Evolutionary conservation across 2,888 invertebrate genomes (phyloP).

Genomic region (Chalcis sispes): DNA sequence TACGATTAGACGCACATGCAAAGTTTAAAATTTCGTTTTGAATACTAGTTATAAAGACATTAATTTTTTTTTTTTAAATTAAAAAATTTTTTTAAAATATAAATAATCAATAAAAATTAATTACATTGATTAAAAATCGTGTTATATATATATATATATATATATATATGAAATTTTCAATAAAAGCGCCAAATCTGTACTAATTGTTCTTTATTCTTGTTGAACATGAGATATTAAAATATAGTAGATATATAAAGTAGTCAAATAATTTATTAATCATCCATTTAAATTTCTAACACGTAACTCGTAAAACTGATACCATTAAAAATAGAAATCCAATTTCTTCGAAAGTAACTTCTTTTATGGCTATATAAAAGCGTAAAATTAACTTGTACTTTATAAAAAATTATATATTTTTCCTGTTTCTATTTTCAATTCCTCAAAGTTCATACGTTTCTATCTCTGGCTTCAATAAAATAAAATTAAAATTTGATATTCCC

Average conservation of each 20-base stretch:
- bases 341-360: conserved; percentile 5
- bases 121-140: neutral
- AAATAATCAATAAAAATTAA: neutral
- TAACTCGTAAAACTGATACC: neutral
- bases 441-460: neutral
- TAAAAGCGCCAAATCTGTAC: neutral
- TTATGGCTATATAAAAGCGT: conserved; percentile 15
- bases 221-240: no score
- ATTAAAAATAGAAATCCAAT: conserved; percentile 38
- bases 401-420: conserved; percentile 9
- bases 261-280: neutral
- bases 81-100: no score
- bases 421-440: neutral
- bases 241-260: neutral
- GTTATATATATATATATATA: neutral
- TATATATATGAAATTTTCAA: no score
- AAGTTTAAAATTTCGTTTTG: no score
- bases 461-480: no score
- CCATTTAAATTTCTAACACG: neutral
- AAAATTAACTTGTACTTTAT: neutral
- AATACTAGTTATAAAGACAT: no score
- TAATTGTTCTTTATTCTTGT: neutral
- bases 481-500: neutral
- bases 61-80: no score
- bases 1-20: no score